These are phyloP conservation scores for Platycnemis pennipes DNA, from an alignment of 2,888 invertebrate genomes.

Conservation along the genomic window DNA sequence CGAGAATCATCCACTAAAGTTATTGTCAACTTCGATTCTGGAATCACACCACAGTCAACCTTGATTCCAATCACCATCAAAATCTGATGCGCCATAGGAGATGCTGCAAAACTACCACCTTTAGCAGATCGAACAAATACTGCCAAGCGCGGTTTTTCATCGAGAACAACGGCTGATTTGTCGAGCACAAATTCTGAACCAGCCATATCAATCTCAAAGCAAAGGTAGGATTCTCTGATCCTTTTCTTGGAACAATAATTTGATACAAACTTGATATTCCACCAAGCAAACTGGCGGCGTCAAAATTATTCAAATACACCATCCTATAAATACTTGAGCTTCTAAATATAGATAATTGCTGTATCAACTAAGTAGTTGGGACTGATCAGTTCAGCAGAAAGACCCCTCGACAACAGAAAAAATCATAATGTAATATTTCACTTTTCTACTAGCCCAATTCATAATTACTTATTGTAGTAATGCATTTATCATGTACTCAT, in stretches of 20 bases:
- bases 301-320: neutral
- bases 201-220: neutral
- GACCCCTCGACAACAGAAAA: neutral
- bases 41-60: conserved; percentile 70
- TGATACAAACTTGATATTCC: neutral
- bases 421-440: neutral
- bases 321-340: conserved; percentile 23
- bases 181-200: neutral
- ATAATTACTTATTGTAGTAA: neutral
- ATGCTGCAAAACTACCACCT: conserved; percentile 73
- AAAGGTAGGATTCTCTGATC: neutral
- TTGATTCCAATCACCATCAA: conserved; percentile 73
- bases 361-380: neutral
- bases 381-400: neutral
- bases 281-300: conserved; percentile 24
- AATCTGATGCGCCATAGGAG: conserved; percentile 73
- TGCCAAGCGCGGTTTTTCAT: conserved; percentile 66
- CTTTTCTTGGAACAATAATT: neutral
- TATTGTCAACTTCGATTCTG: conserved; percentile 69
- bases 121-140: conserved; percentile 73
- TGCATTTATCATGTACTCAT: neutral
- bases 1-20: conserved; percentile 73
- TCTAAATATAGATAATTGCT: conserved; percentile 53
- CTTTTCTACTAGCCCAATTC: neutral
- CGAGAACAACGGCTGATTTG: neutral